Evolutionary conservation across 1,140 invertebrate genomes (phyloP).

Genomic region (Drosophila bifasciata): DNA sequence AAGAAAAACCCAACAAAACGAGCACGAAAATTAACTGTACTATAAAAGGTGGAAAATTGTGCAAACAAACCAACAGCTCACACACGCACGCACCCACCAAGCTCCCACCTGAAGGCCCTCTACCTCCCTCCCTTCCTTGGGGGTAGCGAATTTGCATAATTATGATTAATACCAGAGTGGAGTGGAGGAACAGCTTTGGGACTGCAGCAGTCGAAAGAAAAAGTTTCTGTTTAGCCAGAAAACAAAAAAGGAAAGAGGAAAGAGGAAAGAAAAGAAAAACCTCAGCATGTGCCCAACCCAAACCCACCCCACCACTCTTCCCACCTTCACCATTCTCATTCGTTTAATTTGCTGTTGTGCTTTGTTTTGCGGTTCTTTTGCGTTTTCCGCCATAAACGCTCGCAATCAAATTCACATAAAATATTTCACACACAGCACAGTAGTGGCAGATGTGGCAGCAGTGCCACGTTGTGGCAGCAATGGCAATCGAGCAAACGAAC

Average conservation of each 20-base stretch:
- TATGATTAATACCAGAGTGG: slow-evolving; percentile 72
- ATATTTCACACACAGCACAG: slow-evolving; percentile 71
- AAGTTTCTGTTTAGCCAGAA: slow-evolving; percentile 33
- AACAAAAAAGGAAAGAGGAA: too few relatives aligned
- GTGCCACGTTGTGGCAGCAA: slow-evolving; percentile 25
- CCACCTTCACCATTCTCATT: too few relatives aligned
- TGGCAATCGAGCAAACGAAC: neutral
- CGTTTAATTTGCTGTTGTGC: slow-evolving; percentile 23
- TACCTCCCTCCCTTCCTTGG: too few relatives aligned
- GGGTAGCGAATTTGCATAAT: slow-evolving; percentile 79
- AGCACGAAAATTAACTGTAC: slow-evolving; percentile 83
- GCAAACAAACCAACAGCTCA: slow-evolving; percentile 75
- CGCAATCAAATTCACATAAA: slow-evolving; percentile 79
- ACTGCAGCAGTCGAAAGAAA: slow-evolving; percentile 28
- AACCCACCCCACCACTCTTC: too few relatives aligned
- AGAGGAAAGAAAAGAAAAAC: slow-evolving; percentile 25
- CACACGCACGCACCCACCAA: slow-evolving; percentile 2
- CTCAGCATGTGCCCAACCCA: too few relatives aligned
- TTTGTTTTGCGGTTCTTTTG: slow-evolving; percentile 45
- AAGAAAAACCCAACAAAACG: slow-evolving; percentile 43
- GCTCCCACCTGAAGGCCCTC: too few relatives aligned
- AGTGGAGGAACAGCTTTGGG: neutral
- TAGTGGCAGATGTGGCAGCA: slow-evolving; percentile 14
- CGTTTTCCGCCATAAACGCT: slow-evolving; percentile 79
- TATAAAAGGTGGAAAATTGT: slow-evolving; percentile 83